Evolutionary conservation across 1,140 invertebrate species (phyloP), one percentile per base, ranked within the genome.

Genomic region (Epicauta chinensis): DNA sequence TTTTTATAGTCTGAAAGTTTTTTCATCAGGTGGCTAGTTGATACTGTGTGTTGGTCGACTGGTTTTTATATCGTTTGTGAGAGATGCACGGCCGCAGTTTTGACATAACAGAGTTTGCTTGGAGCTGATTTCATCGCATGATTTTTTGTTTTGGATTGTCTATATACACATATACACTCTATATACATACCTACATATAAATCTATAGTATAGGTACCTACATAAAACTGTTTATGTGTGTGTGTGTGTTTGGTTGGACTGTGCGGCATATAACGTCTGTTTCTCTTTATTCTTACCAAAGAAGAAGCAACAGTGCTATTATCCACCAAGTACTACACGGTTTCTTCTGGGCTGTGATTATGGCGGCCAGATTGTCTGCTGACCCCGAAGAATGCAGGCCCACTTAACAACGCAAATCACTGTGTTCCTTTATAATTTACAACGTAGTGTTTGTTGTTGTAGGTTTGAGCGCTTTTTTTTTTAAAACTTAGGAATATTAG

Each of bases 41-140:
- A 47, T 23, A 47, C 23, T 5, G 32, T 16, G n/a, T 23, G 45
- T 38, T 47, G 45, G 30, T 38, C 45, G 45, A 38, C 38, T 16
- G 15, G 45, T 37, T 47, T 47, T 47, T 47, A 53, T 53, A 53
- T 47, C 51, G 39, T 29, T 31, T n/a, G 31, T 31, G 39, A 43
- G 23, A 23, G 40, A 53, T 53, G 51, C 44, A 47, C 51, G 51
- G 44, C 44, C 16, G 32, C 29, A 47, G 51, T 53, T 53, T 53
- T 53, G 51, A 53, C 51, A 47, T 53, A 53, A 53, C 43, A 36
- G 35, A 52, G 50, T 52, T 52, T 29, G 51, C 51, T 53, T 31
- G 43, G 41, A 53, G 51, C 51, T 47, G 51, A 53, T 53, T 53
- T 53, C 51, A 53, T 46, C 51, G 51, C 37, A 29, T 43, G 31